Conservation (phyloP, 2,797 vertebrate species). For the Propithecus perrieri region DNA sequence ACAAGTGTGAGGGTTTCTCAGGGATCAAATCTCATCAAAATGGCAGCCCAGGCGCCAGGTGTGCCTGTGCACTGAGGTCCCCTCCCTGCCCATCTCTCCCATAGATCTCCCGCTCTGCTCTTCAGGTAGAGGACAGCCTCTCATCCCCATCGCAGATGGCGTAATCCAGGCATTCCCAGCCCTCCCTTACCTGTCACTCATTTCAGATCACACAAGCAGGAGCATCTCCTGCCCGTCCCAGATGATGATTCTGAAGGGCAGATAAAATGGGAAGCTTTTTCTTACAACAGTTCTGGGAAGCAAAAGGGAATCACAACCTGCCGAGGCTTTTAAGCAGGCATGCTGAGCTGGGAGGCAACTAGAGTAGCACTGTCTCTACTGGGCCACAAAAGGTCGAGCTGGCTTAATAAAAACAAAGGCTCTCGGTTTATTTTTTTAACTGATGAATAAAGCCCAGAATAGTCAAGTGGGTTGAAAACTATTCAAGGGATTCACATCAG, state of each 20-base stretch:
- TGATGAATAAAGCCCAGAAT: not conserved
- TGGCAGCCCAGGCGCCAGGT: not conserved
- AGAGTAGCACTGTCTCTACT: not conserved
- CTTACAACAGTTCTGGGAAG: not conserved
- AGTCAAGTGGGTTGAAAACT: constrained; percentile 17
- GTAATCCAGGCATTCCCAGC: not conserved
- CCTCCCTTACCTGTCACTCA: not conserved
- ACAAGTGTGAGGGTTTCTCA: not conserved
- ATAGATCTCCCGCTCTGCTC: not conserved
- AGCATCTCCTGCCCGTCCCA: not conserved
- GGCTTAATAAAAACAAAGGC: constrained; percentile 36
- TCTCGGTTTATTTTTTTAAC: not conserved
- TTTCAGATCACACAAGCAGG: not conserved
- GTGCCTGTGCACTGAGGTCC: not conserved
- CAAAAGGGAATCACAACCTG: not conserved
- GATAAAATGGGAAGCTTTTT: not conserved
- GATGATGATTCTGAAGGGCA: not conserved
- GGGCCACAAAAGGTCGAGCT: not conserved
- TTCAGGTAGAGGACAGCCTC: not conserved
- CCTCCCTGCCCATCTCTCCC: not conserved
- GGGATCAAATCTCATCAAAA: not conserved
- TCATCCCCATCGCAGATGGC: not conserved
- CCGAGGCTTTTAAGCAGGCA: not conserved
- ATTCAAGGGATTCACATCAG: not conserved
- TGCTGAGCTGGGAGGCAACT: not conserved